phyloP scores from a whole-genome alignment of 2,113 vertebrate species.

The Solea solea region DNA sequence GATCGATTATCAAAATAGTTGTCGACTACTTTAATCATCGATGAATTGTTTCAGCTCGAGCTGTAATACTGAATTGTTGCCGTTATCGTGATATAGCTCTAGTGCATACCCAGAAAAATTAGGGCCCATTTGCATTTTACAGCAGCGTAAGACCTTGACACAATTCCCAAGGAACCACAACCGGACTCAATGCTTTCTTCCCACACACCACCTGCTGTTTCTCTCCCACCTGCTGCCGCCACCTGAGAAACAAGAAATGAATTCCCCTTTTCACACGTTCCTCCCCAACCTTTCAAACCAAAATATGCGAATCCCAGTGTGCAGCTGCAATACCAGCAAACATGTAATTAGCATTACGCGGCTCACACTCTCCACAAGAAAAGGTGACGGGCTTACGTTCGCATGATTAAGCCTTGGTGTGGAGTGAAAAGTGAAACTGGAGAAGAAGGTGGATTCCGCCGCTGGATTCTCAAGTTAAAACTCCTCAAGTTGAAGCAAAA shows the following conservation, averaged over 20 bases:
- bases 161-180: conserved; percentile 29
- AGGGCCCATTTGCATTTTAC: conserved; percentile 17
- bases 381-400: conserved; percentile 46
- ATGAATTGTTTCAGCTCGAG: too few species aligned
- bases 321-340: conserved; percentile 39
- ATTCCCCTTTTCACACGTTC: conserved; percentile 22
- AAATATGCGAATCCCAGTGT: conserved; percentile 2
- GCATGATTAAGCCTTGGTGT: conserved; percentile 34
- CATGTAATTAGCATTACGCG: conserved; percentile 62
- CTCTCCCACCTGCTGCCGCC: conserved; percentile 41
- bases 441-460: conserved; percentile 23
- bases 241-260: conserved; percentile 15
- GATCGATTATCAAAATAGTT: too few species aligned
- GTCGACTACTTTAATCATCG: too few species aligned
- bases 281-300: conserved; percentile 19
- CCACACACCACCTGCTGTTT: conserved; percentile 33
- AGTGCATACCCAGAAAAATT: not conserved
- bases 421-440: conserved; percentile 51
- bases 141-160: not conserved
- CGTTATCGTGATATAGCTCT: too few species aligned
- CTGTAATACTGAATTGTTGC: too few species aligned
- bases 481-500: conserved; percentile 22
- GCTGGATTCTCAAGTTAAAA: conserved; percentile 35
- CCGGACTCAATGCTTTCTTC: conserved; percentile 5
- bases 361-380: conserved; percentile 39